Base-by-base conservation (phyloP, 2,113 vertebrate genomes). In the Scopus umbretta region DNA sequence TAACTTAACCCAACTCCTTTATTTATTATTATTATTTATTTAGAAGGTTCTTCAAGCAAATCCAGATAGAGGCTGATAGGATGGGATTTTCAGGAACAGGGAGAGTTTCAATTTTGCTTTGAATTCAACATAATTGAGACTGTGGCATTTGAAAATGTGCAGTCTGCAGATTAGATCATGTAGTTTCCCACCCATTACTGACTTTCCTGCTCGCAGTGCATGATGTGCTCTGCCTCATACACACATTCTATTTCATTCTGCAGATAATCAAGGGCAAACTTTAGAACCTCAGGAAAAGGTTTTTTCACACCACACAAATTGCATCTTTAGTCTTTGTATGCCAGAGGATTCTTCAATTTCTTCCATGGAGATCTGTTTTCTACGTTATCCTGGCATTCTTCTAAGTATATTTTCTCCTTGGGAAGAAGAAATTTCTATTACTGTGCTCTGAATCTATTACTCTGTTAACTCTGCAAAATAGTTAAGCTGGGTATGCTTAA, bases 201-300 rank as follows among this genome's bases (percentile, higher is more conserved):
- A 86, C 75, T 94, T 76, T 89, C 40, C 49, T 95, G 59, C 88
- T 89, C 29, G 5, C 16, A 1, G 84, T 83, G 74, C 78, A 86
- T 0, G 4, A 88, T 94, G 94, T 91, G 72, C 52, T 95, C 79
- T 95, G 81, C 78, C 92, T 97, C 91, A 70, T 93, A 62, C 62
- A 56, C 73, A 73, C 83, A 88, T 96, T 97, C 92, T 96, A 90
- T 95, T 97, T 91, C 92, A 25, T 97, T 97, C 94, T 92, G 87
- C 90, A 96, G 88, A 97, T 97, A 98, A 98, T 98, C 97, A 98
- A 96, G 94, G 96, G 55, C 82, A 98, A 97, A 98, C 97, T 97
- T 97, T 94, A 94, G 96, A 98, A 97, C 92, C 97, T 91, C 66
- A 34, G 86, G 89, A 97, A 98, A 97, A 97, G 83, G 52, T 32